Conservation (phyloP, 2,888 invertebrate genomes). For the Hyalella azteca region DNA sequence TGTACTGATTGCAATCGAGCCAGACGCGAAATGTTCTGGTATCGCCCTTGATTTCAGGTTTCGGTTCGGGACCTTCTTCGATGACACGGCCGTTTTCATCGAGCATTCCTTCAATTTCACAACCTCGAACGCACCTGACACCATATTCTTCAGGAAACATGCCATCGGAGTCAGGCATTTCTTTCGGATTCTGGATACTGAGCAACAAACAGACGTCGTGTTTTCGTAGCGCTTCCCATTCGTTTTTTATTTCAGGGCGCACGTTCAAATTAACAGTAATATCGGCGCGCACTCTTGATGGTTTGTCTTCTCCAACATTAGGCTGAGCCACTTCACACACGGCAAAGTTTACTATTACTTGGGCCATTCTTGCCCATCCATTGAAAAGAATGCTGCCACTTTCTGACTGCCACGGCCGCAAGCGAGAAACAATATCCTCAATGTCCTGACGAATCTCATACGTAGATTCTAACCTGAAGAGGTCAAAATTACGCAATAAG, state of each 20-base stretch:
- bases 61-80: slow-evolving; percentile 86
- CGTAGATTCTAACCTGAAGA: slow-evolving; percentile 96
- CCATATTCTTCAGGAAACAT: slow-evolving; percentile 65
- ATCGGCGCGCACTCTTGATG: slow-evolving; percentile 94
- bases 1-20: slow-evolving; percentile 96
- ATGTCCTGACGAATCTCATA: slow-evolving; percentile 97
- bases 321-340: slow-evolving; percentile 66
- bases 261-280: slow-evolving; percentile 91
- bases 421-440: slow-evolving; percentile 92
- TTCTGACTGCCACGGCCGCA: slow-evolving; percentile 93
- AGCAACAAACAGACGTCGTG: slow-evolving; percentile 98
- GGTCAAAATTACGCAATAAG: slow-evolving; percentile 92
- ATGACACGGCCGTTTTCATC: slow-evolving; percentile 94
- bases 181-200: slow-evolving; percentile 69
- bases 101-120: slow-evolving; percentile 98
- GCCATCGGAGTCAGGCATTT: slow-evolving; percentile 49
- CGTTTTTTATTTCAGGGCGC: slow-evolving; percentile 86
- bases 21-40: slow-evolving; percentile 90
- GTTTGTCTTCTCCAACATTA: slow-evolving; percentile 82
- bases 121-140: slow-evolving; percentile 88
- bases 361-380: slow-evolving; percentile 99
- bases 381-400: slow-evolving; percentile 87
- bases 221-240: slow-evolving; percentile 95
- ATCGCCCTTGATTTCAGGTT: slow-evolving; percentile 85
- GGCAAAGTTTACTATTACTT: slow-evolving; percentile 88